Conservation (phyloP, 2,113 vertebrate species). For the Cettia cetti region DNA sequence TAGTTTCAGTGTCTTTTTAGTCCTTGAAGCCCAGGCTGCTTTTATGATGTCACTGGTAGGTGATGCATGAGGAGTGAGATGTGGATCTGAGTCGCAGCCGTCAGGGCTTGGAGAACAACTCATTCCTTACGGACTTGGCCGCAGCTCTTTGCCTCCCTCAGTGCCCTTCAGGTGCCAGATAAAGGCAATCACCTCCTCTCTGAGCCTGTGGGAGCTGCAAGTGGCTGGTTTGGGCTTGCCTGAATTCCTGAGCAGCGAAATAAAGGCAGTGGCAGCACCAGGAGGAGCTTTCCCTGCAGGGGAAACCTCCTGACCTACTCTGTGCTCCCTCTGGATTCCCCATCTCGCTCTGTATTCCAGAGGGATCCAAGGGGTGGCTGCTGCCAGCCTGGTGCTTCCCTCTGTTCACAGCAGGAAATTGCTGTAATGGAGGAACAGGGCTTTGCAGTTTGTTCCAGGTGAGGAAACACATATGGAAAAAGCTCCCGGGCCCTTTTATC, state of each 20-base stretch:
- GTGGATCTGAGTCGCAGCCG: background rate
- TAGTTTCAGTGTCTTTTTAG: background rate
- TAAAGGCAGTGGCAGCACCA: background rate
- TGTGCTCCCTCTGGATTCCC: background rate
- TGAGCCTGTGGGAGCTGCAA: background rate
- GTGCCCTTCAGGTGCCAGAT: background rate
- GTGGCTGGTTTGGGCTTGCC: background rate
- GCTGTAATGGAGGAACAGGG: background rate
- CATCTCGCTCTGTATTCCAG: background rate
- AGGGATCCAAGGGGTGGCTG: background rate
- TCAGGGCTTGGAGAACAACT: background rate
- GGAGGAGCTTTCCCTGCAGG: background rate
- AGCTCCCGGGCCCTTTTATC: background rate
- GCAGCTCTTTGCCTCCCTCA: background rate
- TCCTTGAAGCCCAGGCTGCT: slow-evolving; percentile 19
- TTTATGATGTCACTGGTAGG: background rate
- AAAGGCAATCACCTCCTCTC: background rate
- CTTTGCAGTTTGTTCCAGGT: background rate
- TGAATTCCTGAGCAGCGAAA: background rate
- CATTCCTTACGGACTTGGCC: background rate
- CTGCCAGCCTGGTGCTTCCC: background rate
- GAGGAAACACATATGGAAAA: background rate
- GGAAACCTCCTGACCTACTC: background rate
- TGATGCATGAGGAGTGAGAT: background rate
- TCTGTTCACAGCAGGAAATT: background rate